Percentiles rank a stretch among this genome's conserved stretches.
Evolutionary conservation across 2,888 invertebrate species (phyloP).

Genomic region (Lycia hirtaria): DNA sequence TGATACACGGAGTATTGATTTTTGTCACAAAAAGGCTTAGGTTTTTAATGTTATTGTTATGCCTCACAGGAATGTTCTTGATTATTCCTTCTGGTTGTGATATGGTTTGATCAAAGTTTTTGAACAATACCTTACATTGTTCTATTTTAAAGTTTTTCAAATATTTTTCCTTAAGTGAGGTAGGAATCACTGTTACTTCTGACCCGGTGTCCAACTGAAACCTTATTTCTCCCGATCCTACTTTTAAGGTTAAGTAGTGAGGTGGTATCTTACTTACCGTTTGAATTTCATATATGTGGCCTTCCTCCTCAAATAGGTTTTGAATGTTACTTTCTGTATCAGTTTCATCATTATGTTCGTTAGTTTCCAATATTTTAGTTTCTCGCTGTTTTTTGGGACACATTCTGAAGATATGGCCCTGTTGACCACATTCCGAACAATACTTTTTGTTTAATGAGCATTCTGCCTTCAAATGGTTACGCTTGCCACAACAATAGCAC

Average conservation of each 20-base stretch:
- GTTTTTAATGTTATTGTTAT: not conserved
- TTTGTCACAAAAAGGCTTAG: not conserved
- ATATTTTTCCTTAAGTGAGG: not conserved
- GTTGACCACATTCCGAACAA: slow-evolving; percentile 5
- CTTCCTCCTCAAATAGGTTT: not conserved
- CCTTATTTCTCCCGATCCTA: not conserved
- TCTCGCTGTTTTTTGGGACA: not conserved
- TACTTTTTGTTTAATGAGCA: not conserved
- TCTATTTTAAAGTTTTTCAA: not conserved
- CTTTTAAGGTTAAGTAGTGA: not conserved
- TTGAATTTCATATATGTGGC: not conserved
- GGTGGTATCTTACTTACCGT: not conserved
- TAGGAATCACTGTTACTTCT: not conserved
- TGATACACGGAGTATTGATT: not conserved
- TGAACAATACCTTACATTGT: not conserved
- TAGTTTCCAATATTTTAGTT: not conserved
- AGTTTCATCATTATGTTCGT: not conserved
- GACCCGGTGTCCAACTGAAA: not conserved
- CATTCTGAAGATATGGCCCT: slow-evolving; percentile 7
- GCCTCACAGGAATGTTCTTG: not conserved
- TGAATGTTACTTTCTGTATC: too few relatives aligned
- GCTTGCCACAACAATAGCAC: slow-evolving; percentile 7
- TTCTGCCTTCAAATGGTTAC: not conserved
- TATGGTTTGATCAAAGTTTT: not conserved
- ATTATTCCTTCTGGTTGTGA: not conserved